Base-by-base conservation (phyloP, 2,888 invertebrate genomes). In the Adela reaumurella region DNA sequence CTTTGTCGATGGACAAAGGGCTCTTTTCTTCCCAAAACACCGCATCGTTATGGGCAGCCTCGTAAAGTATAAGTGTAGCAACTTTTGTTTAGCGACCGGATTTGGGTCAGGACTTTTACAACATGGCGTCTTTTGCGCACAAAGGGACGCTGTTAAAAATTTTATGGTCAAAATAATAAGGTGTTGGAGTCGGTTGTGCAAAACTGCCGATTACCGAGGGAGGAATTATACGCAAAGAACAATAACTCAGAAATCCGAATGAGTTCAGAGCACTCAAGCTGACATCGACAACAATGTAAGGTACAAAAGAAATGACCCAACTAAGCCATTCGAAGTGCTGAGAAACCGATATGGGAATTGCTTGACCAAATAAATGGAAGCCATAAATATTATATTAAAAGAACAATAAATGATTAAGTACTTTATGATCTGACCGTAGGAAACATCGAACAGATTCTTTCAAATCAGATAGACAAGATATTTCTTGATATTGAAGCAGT, bases 1-100 rank as follows among this genome's bases (percentile, higher is more conserved):
- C 74, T 76, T 76, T 74, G 74, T 76, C 70, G 72, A 73, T 73
- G 74, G 64, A 77, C 74, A 77, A 77, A 73, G 69, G 71, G 63
- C n/a, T 61, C 74, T 70, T 70, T 76, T 78, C 74, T 74, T 70
- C 68, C 70, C n/a, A 73, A 72, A 73, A 73, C 74, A 74, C 74
- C 76, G 74, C 76, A 73, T 77, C 77, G 77, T 77, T 76, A 78
- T 73, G 64, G n/a, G 3, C 11, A 8, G 70, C 68, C 63, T 72
- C 71, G 68, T 76, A 76, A 78, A 78, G 67, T 68, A 70, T 74
- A 74, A 76, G 76, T 74, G 68, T 64, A 62, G 57, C 60, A 60
- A 67, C 68, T 73, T 73, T 76, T 73, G 74, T 77, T 76, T 74
- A 65, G 71, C 67, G 61, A 76, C 67, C 61, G 68, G 73, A 76